phyloP scores from a whole-genome alignment of 2,113 vertebrate genomes.

The Amphilophus citrinellus region DNA sequence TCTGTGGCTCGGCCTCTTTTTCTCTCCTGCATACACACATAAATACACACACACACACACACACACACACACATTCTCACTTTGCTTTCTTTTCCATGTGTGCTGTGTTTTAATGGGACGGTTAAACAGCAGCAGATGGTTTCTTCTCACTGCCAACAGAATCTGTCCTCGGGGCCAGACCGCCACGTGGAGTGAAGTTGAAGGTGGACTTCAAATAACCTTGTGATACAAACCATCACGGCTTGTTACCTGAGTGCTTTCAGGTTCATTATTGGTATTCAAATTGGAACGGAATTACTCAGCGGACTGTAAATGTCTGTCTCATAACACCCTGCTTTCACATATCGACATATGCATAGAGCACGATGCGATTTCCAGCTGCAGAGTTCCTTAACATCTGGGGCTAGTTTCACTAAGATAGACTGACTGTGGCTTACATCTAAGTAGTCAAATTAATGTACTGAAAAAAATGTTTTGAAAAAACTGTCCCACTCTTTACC shows the following conservation, averaged over 20 bases:
- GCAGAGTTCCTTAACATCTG: constrained; percentile 16
- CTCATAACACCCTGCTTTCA: not conserved
- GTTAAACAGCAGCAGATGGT: constrained; percentile 75
- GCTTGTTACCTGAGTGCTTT: not conserved
- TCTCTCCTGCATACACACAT: not conserved
- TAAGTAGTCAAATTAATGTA: not conserved
- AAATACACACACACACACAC: not conserved
- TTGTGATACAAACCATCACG: not conserved
- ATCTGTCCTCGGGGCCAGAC: constrained; percentile 64
- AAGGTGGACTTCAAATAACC: constrained; percentile 54
- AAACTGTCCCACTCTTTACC: not conserved
- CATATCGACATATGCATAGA: not conserved
- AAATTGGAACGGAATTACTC: not conserved
- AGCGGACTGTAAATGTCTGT: not conserved
- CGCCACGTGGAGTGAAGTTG: constrained; percentile 70
- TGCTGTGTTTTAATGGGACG: constrained; percentile 64
- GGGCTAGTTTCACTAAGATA: constrained; percentile 5
- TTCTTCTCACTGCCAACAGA: constrained; percentile 77
- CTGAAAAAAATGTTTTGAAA: not conserved
- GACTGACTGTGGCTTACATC: not conserved
- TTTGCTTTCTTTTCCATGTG: constrained; percentile 27
- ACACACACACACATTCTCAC: constrained; percentile 41
- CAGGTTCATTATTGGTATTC: not conserved
- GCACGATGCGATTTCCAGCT: not conserved
- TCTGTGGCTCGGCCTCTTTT: not conserved